Percentiles rank a stretch among this genome's conserved stretches.
phyloP scores from a whole-genome alignment of 2,888 invertebrate genomes.

The Drosophila antonietae region DNA sequence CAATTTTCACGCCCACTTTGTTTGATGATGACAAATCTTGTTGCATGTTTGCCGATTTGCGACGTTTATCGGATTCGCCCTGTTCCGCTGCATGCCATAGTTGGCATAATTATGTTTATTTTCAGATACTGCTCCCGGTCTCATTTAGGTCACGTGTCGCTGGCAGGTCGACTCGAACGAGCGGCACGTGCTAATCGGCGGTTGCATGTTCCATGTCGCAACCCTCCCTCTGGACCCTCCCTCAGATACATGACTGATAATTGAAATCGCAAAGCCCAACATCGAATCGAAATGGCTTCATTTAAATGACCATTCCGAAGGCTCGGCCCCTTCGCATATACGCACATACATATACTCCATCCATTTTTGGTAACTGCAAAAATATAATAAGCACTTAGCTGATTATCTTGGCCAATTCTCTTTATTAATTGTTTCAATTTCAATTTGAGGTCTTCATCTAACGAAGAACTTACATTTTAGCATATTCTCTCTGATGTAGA shows the following conservation, averaged over 20 bases:
- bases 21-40: slow-evolving; percentile 80
- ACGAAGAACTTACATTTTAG: background rate
- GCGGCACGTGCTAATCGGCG: slow-evolving; percentile 80
- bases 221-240: slow-evolving; percentile 1
- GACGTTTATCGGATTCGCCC: slow-evolving; percentile 76
- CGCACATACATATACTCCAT: background rate
- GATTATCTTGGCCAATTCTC: slow-evolving; percentile 54
- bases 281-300: slow-evolving; percentile 69
- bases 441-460: background rate
- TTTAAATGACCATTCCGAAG: slow-evolving; percentile 59
- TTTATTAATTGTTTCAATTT: slow-evolving; percentile 20
- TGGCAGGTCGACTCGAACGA: slow-evolving; percentile 29
- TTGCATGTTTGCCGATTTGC: slow-evolving; percentile 76
- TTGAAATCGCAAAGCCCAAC: slow-evolving; percentile 72
- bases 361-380: background rate
- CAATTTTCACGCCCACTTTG: slow-evolving; percentile 84
- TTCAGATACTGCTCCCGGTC: slow-evolving; percentile 54
- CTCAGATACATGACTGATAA: slow-evolving; percentile 59
- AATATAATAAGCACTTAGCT: slow-evolving; percentile 46
- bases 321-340: background rate
- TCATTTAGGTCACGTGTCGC: slow-evolving; percentile 68
- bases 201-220: slow-evolving; percentile 54
- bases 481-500: background rate
- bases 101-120: slow-evolving; percentile 77
- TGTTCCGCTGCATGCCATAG: slow-evolving; percentile 22